Base-by-base conservation (phyloP, 2,113 vertebrate species). In the Sinocyclocheilus rhinocerous region DNA sequence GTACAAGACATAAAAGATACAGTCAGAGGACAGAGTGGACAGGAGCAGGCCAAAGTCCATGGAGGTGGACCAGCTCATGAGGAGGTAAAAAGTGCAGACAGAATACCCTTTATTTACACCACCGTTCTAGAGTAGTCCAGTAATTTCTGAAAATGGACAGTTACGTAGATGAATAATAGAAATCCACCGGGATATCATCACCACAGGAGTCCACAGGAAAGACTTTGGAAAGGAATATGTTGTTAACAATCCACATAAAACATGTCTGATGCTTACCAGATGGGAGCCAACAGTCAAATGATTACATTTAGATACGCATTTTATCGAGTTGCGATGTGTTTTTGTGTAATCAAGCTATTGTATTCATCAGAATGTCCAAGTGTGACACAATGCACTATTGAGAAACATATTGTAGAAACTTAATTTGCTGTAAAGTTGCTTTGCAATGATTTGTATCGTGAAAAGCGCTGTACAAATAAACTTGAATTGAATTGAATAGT, bases 1-100 rank as follows among this genome's bases (percentile, higher is more conserved):
- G 5, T 24, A 24, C 20, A 65, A 50, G 45, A 75, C 42, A 86
- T 70, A 63, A 33, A 16, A 22, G 78, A 81, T 81, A 81, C 20
- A 9, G 11, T 12, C 73, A 55, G 11, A 48, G 24, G 50, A 59
- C 6, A 61, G 45, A 85, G 36, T 67, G 33, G 26, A 86, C 16
- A 11, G 16, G 52, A 22, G 15, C 2, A 67, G 15, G 33, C 12
- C 63, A 72, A 29, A 52, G 52, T 57, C 5, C 29, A 59, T 22
- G 36, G 13, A n/a, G 24, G 20, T 42, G 70, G 33, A 79, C 61
- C 48, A 61, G 52, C 52, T 80, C n/a, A 48, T 4, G 22, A 6
- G 9, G 22, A 24, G 36, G 10, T 24, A 63, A 15, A 63, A 67
- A 63, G 18, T 3, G 61, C 59, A 20, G 33, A 61, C 10, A 15